Evolutionary conservation across 2,797 vertebrate genomes (phyloP).

Genomic region (Sebastes cheni): DNA sequence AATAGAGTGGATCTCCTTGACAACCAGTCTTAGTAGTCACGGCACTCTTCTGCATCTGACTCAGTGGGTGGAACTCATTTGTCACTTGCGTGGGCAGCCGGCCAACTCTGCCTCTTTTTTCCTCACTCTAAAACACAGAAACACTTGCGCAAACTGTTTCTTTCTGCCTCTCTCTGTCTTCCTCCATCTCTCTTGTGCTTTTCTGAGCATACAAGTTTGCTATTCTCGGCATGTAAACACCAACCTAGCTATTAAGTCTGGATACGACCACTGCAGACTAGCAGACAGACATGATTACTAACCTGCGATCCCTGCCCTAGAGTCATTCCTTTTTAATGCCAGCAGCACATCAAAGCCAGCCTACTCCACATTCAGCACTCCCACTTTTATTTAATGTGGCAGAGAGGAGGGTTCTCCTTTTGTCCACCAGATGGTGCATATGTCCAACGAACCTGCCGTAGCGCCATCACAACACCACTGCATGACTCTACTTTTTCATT

Average conservation of each 20-base stretch:
- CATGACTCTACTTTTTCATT: constrained; percentile 57
- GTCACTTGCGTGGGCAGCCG: constrained; percentile 64
- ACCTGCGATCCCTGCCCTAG: constrained; percentile 49
- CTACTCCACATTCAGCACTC: constrained; percentile 12
- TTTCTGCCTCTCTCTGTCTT: constrained; percentile 26
- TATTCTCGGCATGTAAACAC: constrained; percentile 60
- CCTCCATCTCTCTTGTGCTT: constrained; percentile 4
- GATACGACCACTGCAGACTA: constrained; percentile 42
- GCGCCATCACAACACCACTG: constrained; percentile 39
- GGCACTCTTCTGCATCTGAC: constrained; percentile 62
- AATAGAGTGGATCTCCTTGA: constrained; percentile 73
- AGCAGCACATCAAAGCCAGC: constrained; percentile 49
- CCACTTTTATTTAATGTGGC: background rate
- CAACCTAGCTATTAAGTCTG: constrained; percentile 63
- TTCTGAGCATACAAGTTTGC: constrained; percentile 12
- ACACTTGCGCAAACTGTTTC: constrained; percentile 16
- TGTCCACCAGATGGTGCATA: constrained; percentile 72
- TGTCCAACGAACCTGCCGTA: constrained; percentile 33
- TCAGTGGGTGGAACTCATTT: constrained; percentile 67
- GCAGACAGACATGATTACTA: constrained; percentile 70
- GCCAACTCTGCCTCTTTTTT: constrained; percentile 53
- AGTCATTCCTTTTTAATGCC: constrained; percentile 53
- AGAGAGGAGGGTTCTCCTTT: background rate
- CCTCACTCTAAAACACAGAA: constrained; percentile 35
- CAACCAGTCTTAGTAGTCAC: constrained; percentile 71